phyloP scores from a whole-genome alignment of 2,797 vertebrate genomes.

The Otus scops region DNA sequence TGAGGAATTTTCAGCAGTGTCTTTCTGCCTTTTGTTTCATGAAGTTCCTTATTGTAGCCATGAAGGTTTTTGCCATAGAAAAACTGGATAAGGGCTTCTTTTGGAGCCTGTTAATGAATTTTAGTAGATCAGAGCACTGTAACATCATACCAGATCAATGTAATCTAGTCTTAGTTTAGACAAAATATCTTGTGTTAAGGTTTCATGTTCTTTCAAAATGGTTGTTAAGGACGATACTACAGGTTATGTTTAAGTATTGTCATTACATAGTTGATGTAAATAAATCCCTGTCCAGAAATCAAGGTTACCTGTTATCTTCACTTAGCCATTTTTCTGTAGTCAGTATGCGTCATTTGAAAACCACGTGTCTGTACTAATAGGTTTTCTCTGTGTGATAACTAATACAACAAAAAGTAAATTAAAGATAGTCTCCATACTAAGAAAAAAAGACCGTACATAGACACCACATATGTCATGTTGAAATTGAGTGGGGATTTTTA shows the following conservation, averaged over 20 bases:
- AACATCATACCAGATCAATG: not conserved
- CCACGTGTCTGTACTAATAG: not conserved
- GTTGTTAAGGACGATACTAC: not conserved
- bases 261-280: not conserved
- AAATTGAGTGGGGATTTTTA: not conserved
- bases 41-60: not conserved
- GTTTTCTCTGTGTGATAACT: not conserved
- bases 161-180: not conserved
- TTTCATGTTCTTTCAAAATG: not conserved
- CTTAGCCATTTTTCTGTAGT: not conserved
- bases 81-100: not conserved
- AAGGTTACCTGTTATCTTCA: not conserved
- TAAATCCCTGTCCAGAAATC: not conserved
- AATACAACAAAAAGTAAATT: not conserved
- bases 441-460: not conserved
- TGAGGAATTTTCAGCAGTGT: not conserved
- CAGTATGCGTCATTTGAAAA: not conserved
- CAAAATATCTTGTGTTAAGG: not conserved
- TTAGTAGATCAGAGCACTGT: not conserved
- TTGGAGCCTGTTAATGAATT: not conserved
- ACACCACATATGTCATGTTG: not conserved
- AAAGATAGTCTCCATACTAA: not conserved
- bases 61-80: not conserved
- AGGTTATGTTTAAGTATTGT: not conserved
- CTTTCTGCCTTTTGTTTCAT: not conserved